A percentile compares a stretch with the other conserved stretches of the same genome.
Conservation (phyloP, 2,113 vertebrate species). For the Oryzias celebensis region DNA sequence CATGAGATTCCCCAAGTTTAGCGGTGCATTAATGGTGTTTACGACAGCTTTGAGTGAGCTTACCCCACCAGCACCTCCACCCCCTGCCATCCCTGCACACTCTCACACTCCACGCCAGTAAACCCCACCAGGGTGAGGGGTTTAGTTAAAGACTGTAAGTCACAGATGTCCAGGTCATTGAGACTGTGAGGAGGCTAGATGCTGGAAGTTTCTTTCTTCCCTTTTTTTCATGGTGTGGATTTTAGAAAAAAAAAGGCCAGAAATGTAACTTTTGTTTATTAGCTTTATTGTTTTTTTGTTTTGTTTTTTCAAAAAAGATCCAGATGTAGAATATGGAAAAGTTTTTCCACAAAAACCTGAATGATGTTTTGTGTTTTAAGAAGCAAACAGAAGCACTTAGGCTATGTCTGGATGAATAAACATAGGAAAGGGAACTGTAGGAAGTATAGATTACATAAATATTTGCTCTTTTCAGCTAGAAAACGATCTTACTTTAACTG, state of each 20-base stretch:
- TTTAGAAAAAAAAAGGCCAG: background rate
- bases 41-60: slow-evolving; percentile 73
- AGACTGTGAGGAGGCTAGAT: slow-evolving; percentile 16
- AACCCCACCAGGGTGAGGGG: slow-evolving; percentile 33
- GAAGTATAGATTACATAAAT: too few relatives aligned
- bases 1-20: slow-evolving; percentile 72
- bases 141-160: slow-evolving; percentile 57
- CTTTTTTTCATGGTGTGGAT: slow-evolving; percentile 1
- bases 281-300: too few relatives aligned
- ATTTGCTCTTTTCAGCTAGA: too few relatives aligned
- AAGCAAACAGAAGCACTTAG: too few relatives aligned
- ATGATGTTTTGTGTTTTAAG: too few relatives aligned
- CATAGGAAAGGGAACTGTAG: too few relatives aligned
- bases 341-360: too few relatives aligned
- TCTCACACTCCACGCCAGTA: slow-evolving; percentile 18
- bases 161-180: slow-evolving; percentile 68
- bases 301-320: too few relatives aligned
- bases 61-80: slow-evolving; percentile 32
- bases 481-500: too few relatives aligned
- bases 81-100: background rate
- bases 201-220: background rate
- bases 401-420: too few relatives aligned
- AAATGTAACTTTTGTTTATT: too few relatives aligned
- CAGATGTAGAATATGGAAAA: too few relatives aligned
- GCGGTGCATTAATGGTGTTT: slow-evolving; percentile 77